Evolutionary conservation across 2,888 invertebrate genomes (phyloP).

Genomic region (Osedax fenrisi): DNA sequence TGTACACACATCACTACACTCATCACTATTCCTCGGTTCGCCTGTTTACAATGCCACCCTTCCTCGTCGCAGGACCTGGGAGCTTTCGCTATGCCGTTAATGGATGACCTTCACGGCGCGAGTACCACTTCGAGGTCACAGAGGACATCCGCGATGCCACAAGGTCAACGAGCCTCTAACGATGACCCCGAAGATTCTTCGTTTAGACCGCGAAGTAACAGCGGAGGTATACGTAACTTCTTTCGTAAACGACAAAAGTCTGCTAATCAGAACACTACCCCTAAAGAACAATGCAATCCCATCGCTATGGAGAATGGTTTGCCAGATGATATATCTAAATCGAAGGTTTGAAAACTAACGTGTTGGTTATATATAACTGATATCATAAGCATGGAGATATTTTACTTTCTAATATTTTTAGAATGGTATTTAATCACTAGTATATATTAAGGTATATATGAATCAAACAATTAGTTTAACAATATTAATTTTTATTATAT

Average conservation of each 20-base stretch:
- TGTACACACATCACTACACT: too few species aligned
- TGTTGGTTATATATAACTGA: too few species aligned
- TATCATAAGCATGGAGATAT: too few species aligned
- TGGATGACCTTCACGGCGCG: slow-evolving; percentile 30
- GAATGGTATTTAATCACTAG: too few species aligned
- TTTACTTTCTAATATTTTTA: too few species aligned
- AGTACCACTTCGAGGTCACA: too few species aligned
- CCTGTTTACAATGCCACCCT: background rate
- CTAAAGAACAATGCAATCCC: background rate
- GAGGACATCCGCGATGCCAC: background rate
- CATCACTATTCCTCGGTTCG: background rate
- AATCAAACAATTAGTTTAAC: too few species aligned
- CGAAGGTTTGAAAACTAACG: background rate
- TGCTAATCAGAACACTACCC: background rate
- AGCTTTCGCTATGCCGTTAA: slow-evolving; percentile 30
- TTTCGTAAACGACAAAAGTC: slow-evolving; percentile 37
- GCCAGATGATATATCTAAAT: background rate
- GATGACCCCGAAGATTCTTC: background rate
- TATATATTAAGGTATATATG: too few species aligned
- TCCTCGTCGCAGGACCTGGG: slow-evolving; percentile 1
- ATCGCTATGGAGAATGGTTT: background rate
- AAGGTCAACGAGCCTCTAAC: background rate
- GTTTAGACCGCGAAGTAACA: slow-evolving; percentile 40
- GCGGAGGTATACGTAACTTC: slow-evolving; percentile 32
- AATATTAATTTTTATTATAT: too few species aligned